phyloP scores from a whole-genome alignment of 2,888 invertebrate species.

The Hermaeophaga mercurialis region DNA sequence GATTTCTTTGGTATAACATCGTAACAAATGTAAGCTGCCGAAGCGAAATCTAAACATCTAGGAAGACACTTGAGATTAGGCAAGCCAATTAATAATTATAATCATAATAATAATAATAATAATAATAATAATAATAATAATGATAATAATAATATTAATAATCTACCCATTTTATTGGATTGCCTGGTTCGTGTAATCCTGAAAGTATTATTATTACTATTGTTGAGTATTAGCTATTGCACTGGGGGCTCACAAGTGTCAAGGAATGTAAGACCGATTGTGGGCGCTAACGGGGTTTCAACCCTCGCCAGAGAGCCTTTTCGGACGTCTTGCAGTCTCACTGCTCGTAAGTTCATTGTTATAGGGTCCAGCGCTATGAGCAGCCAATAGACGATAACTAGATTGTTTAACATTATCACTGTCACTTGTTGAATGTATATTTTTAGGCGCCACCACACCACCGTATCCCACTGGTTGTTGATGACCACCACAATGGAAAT shows the following conservation, averaged over 20 bases:
- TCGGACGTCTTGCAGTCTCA: slow-evolving; percentile 35
- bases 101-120: too few relatives aligned
- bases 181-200: not conserved
- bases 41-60: slow-evolving; percentile 44
- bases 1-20: slow-evolving; percentile 35
- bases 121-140: too few relatives aligned
- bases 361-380: slow-evolving; percentile 44
- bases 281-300: slow-evolving; percentile 41
- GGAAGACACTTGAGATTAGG: slow-evolving; percentile 55
- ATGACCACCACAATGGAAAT: slow-evolving; percentile 57
- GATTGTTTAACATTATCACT: slow-evolving; percentile 52
- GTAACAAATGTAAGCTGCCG: slow-evolving; percentile 44
- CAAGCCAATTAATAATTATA: slow-evolving; percentile 33
- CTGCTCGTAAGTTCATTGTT: slow-evolving; percentile 44
- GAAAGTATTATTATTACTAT: slow-evolving; percentile 21
- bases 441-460: slow-evolving; percentile 50
- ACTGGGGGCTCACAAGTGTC: slow-evolving; percentile 49
- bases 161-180: slow-evolving; percentile 37
- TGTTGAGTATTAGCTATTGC: slow-evolving; percentile 41
- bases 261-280: slow-evolving; percentile 53
- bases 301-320: slow-evolving; percentile 43
- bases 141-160: slow-evolving; percentile 26
- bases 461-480: slow-evolving; percentile 55
- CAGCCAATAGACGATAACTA: slow-evolving; percentile 51
- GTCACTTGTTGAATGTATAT: slow-evolving; percentile 34